These are phyloP conservation scores for Polyommatus icarus DNA, from an alignment of 2,888 invertebrate genomes.

Conservation along the genomic window DNA sequence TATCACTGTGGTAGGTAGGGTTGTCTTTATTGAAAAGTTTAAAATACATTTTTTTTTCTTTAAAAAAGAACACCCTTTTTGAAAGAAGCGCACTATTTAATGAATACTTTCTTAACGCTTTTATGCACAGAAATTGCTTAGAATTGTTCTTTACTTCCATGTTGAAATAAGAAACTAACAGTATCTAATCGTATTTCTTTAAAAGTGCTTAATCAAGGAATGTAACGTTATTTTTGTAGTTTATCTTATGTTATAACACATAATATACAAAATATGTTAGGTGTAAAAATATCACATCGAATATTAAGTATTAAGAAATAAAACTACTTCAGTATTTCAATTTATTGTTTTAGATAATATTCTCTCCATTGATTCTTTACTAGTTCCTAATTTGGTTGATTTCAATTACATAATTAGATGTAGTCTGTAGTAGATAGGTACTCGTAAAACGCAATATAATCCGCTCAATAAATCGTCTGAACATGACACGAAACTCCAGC, in stretches of 20 bases:
- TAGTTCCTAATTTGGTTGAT: too few relatives aligned
- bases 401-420: too few relatives aligned
- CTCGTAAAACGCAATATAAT: background rate
- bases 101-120: background rate
- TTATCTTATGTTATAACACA: too few relatives aligned
- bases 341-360: too few relatives aligned
- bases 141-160: background rate
- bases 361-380: too few relatives aligned
- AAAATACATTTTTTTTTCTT: background rate
- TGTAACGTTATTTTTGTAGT: background rate
- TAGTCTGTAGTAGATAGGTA: too few relatives aligned
- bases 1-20: background rate
- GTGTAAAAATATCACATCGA: too few relatives aligned
- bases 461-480: background rate
- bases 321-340: too few relatives aligned
- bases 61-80: background rate
- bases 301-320: too few relatives aligned
- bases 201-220: background rate
- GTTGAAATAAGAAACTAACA: background rate
- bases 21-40: background rate
- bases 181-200: background rate
- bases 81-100: background rate
- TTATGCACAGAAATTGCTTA: conserved; percentile 3
- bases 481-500: background rate
- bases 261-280: too few relatives aligned